Base-by-base conservation (phyloP, 1,140 invertebrate species). In the Homarus americanus region DNA sequence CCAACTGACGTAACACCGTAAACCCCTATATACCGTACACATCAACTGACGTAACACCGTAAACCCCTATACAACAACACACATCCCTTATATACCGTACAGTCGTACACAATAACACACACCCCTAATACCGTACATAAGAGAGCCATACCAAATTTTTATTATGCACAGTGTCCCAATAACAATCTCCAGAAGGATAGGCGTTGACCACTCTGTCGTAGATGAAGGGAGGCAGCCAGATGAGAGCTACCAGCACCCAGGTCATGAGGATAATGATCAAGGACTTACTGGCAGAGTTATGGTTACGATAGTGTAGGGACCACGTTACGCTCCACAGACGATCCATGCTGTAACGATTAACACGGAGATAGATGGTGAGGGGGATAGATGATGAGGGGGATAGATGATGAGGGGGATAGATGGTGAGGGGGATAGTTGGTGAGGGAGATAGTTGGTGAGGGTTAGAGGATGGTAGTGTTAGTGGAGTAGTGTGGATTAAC, bases 241-340 rank as follows among this genome's bases (percentile, higher is more conserved):
- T 90, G 0, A 93, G 20, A 15, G 93, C 38, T 86, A 94, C 94
- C 32, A 93, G 83, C 20, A 93, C 32, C 94, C 94, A 94, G 0
- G 94, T 93, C 20, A 84, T 86, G n/a, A 89, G 69, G 20, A 94
- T 93, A 53, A 93, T 92, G 2, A 93, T 66, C 0, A 93, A 15
- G 4, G 93, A 93, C 76, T 94, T 94, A 32, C 89, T 93, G 44
- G 91, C 93, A 10, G 92, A 94, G 92, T 94, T 93, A 85, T 94
- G 90, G 20, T 91, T 92, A 15, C 93, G 93, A 82, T 94, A 94
- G 79, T 94, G 93, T 12, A 94, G 84, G 0, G 93, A 93, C 94
- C 94, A 94, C 0, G 93, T 93, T 0, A 94, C 93, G 24, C 94
- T 93, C 94, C 94, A 94, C 40, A 94, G 94, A 10, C 94, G 93